Percentiles rank a stretch among this genome's conserved stretches.
Conservation (phyloP, 2,888 invertebrate genomes). For the Malthinus flaveolus region DNA sequence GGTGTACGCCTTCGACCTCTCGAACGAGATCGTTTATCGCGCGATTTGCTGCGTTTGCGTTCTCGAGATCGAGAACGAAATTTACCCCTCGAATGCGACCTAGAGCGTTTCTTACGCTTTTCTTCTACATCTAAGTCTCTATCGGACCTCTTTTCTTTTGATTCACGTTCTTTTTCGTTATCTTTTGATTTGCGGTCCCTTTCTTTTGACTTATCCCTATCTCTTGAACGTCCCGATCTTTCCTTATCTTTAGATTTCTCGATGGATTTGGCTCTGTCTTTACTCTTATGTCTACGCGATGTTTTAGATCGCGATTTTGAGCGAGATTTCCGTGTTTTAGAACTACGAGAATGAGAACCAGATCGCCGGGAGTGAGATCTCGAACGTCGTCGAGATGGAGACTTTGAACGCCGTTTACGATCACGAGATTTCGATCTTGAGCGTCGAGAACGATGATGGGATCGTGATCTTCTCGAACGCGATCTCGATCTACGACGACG, state of each 20-base stretch:
- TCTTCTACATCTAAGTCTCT: slow-evolving; percentile 48
- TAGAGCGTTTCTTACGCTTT: slow-evolving; percentile 55
- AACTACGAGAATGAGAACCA: slow-evolving; percentile 49
- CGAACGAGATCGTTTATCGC: slow-evolving; percentile 56
- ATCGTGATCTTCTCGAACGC: slow-evolving; percentile 64
- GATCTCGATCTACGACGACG: slow-evolving; percentile 62
- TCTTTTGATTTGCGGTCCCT: slow-evolving; percentile 48
- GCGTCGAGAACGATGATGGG: slow-evolving; percentile 60
- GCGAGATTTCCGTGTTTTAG: slow-evolving; percentile 50
- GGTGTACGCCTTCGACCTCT: slow-evolving; percentile 52
- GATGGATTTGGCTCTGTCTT: slow-evolving; percentile 42
- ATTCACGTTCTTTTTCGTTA: slow-evolving; percentile 45
- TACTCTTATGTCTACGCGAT: slow-evolving; percentile 40
- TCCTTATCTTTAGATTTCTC: slow-evolving; percentile 40
- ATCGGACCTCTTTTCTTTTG: slow-evolving; percentile 48
- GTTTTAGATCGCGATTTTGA: slow-evolving; percentile 54
- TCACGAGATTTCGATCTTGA: slow-evolving; percentile 61
- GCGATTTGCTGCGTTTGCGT: slow-evolving; percentile 53
- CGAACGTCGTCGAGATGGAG: slow-evolving; percentile 56
- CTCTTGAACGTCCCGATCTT: slow-evolving; percentile 40
- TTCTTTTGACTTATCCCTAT: slow-evolving; percentile 50
- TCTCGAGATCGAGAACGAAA: slow-evolving; percentile 63
- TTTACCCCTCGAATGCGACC: slow-evolving; percentile 61
- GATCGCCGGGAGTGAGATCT: slow-evolving; percentile 45
- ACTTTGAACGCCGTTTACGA: slow-evolving; percentile 58